A percentile compares a stretch with the other conserved stretches of the same genome.
phyloP scores from a whole-genome alignment of 2,888 invertebrate species.

The Gymnoscelis rufifasciata region DNA sequence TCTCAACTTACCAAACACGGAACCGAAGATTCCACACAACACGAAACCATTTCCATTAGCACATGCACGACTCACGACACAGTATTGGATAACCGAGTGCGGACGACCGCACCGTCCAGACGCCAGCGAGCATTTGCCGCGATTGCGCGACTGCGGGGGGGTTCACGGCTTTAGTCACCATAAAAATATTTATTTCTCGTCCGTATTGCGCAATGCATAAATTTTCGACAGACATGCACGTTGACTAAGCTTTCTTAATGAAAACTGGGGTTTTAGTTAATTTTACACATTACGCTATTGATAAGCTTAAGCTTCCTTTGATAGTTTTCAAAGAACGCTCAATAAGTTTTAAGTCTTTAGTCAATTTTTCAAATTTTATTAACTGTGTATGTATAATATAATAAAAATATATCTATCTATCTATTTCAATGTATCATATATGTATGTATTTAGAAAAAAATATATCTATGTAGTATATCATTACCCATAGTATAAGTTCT shows the following conservation, averaged over 20 bases:
- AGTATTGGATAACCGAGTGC: constrained; percentile 21
- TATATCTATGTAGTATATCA: no score
- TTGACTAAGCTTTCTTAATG: constrained; percentile 21
- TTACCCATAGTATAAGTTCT: no score
- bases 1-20: constrained; percentile 28
- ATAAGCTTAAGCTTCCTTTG: no score
- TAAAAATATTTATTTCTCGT: constrained; percentile 62
- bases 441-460: no score
- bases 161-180: constrained; percentile 53
- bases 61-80: constrained; percentile 17
- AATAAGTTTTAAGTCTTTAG: no score
- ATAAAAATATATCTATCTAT: no score
- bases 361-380: no score
- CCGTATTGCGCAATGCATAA: constrained; percentile 68
- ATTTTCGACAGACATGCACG: constrained; percentile 37
- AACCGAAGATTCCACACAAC: constrained; percentile 22
- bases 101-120: constrained; percentile 44
- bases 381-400: no score
- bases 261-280: neutral
- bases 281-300: no score
- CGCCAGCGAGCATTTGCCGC: constrained; percentile 51
- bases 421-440: no score
- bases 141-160: no score
- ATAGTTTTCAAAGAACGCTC: no score
- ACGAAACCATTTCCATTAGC: constrained; percentile 26